phyloP scores from a whole-genome alignment of 2,888 invertebrate species.

The Empis stercorea region DNA sequence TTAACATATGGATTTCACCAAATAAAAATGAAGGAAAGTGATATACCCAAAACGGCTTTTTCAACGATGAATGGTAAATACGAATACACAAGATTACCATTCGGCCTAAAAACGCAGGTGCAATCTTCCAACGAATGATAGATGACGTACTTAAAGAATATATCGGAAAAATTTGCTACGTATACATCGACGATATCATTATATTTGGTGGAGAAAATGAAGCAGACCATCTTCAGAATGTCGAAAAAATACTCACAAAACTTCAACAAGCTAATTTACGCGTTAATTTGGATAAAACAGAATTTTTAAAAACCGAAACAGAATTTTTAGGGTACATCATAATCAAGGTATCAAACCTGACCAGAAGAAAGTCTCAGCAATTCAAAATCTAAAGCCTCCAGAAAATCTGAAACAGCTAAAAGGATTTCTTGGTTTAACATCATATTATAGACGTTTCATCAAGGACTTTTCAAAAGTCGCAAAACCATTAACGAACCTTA shows the following conservation, averaged over 20 bases:
- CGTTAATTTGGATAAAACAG: slow-evolving; percentile 10
- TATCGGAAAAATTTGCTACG: slow-evolving; percentile 10
- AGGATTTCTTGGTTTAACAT: slow-evolving; percentile 10
- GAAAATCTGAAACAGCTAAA: slow-evolving; percentile 11
- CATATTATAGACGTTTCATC: slow-evolving; percentile 13
- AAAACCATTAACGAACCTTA: slow-evolving; percentile 12
- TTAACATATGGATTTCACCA: slow-evolving; percentile 11
- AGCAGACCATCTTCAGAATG: no score
- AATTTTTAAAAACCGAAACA: no score
- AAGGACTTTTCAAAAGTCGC: slow-evolving; percentile 12
- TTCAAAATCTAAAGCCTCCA: slow-evolving; percentile 6
- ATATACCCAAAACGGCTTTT: slow-evolving; percentile 10
- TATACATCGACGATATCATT: no score
- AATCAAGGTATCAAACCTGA: slow-evolving; percentile 10
- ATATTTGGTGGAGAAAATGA: no score
- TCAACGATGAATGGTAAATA: slow-evolving; percentile 13
- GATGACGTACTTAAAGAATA: slow-evolving; percentile 13
- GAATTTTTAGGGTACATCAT: slow-evolving; percentile 11
- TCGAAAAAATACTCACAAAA: no score
- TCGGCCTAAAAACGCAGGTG: slow-evolving; percentile 5
- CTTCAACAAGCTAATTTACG: no score
- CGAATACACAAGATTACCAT: slow-evolving; percentile 8
- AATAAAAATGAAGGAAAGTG: slow-evolving; percentile 7
- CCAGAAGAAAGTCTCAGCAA: slow-evolving; percentile 5
- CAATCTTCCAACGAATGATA: slow-evolving; percentile 11